A percentile compares a stretch with the other conserved stretches of the same genome.
phyloP scores from a whole-genome alignment of 2,113 vertebrate species.

The Alosa alosa region DNA sequence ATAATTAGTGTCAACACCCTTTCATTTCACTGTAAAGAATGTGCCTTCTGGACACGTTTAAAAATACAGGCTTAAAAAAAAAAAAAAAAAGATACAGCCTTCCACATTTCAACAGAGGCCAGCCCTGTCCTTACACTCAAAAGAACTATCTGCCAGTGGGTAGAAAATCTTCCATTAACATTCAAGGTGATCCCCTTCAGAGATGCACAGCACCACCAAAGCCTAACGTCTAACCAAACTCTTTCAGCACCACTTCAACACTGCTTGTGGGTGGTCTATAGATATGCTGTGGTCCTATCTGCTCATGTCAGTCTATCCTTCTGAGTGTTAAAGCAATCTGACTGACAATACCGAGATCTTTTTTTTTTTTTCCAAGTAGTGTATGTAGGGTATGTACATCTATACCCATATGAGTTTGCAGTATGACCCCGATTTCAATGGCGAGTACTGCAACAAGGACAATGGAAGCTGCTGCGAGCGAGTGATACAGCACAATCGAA shows the following conservation, averaged over 20 bases:
- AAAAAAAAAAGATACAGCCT: conserved; percentile 41
- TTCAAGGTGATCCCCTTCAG: conserved; percentile 51
- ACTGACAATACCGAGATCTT: background rate
- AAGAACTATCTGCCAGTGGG: conserved; percentile 25
- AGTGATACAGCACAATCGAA: conserved; percentile 34
- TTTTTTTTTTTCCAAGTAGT: background rate
- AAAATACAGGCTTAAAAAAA: conserved; percentile 31
- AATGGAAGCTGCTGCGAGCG: background rate
- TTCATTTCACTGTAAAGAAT: conserved; percentile 33
- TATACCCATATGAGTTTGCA: background rate
- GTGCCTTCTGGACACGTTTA: conserved; percentile 35
- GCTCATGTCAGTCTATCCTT: background rate
- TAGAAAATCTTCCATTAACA: conserved; percentile 46
- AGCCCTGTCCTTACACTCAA: conserved; percentile 32
- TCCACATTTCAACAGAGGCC: conserved; percentile 29
- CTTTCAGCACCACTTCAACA: background rate
- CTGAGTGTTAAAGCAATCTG: background rate
- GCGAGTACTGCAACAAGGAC: background rate
- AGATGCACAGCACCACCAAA: conserved; percentile 11
- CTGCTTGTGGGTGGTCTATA: background rate
- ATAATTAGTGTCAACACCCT: conserved; percentile 37
- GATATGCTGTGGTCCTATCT: background rate
- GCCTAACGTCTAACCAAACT: background rate
- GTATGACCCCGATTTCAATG: conserved; percentile 27
- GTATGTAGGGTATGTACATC: background rate